A percentile compares a stretch with the other conserved stretches of the same genome.
Conservation (phyloP, 1,140 invertebrate species). For the Drosophila truncata region DNA sequence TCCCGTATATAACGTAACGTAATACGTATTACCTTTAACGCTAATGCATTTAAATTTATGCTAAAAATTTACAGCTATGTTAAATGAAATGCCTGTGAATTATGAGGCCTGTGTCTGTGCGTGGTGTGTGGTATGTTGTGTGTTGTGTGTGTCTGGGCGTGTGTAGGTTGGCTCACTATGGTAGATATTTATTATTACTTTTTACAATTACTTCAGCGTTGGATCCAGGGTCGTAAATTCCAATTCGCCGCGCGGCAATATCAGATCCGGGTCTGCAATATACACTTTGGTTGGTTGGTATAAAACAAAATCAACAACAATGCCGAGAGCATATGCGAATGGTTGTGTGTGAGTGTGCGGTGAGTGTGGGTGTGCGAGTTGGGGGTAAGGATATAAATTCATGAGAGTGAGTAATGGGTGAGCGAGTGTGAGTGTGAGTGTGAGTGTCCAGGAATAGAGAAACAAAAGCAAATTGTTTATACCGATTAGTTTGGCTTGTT, state of each 20-base stretch:
- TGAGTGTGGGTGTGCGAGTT: slow-evolving; percentile 17
- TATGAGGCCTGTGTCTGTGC: slow-evolving; percentile 51
- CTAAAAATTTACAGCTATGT: slow-evolving; percentile 82
- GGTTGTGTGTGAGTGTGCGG: slow-evolving; percentile 1
- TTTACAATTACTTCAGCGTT: slow-evolving; percentile 84
- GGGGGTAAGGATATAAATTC: slow-evolving; percentile 56
- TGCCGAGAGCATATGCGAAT: slow-evolving; percentile 48
- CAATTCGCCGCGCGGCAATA: slow-evolving; percentile 85
- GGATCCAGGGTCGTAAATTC: slow-evolving; percentile 85
- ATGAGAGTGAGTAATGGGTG: slow-evolving; percentile 48
- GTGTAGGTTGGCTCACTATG: slow-evolving; percentile 42
- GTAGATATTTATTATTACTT: slow-evolving; percentile 76
- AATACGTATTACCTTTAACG: slow-evolving; percentile 61
- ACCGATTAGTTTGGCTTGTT: slow-evolving; percentile 76
- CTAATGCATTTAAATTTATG: slow-evolving; percentile 80
- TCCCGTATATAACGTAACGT: slow-evolving; percentile 15
- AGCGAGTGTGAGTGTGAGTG: slow-evolving; percentile 19
- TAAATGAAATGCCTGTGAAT: slow-evolving; percentile 77
- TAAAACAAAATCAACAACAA: slow-evolving; percentile 81
- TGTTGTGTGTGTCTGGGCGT: slow-evolving; percentile 26
- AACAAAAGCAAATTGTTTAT: slow-evolving; percentile 67
- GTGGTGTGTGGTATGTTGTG: slow-evolving; percentile 6
- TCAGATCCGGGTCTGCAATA: slow-evolving; percentile 85
- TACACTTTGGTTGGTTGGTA: slow-evolving; percentile 84
- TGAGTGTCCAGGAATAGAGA: slow-evolving; percentile 39